Percentiles rank a stretch among this genome's conserved stretches.
phyloP scores from a whole-genome alignment of 2,113 vertebrate genomes.

The Channa argus region DNA sequence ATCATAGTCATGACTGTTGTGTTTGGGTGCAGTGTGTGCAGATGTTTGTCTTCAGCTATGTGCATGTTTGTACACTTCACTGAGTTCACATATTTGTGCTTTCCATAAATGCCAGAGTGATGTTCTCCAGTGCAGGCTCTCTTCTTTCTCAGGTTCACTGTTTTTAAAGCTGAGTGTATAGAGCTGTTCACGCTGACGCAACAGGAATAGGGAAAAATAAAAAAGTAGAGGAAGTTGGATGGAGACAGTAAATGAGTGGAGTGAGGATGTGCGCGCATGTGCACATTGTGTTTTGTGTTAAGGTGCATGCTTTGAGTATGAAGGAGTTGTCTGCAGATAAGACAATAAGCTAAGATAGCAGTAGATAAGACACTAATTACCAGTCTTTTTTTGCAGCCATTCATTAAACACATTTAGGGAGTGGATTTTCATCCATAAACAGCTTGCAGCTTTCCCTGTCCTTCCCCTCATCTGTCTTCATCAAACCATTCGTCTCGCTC shows the following conservation, averaged over 20 bases:
- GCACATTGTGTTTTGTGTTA: constrained; percentile 7
- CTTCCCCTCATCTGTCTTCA: constrained; percentile 15
- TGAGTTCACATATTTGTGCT: constrained; percentile 13
- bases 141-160: background rate
- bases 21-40: background rate
- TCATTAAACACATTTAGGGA: constrained; percentile 46
- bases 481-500: constrained; percentile 7
- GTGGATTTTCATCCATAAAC: constrained; percentile 40
- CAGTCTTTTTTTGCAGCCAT: constrained; percentile 44
- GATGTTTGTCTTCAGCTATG: constrained; percentile 24
- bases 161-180: constrained; percentile 20
- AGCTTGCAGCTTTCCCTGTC: constrained; percentile 32
- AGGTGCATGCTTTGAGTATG: constrained; percentile 39
- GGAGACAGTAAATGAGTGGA: background rate
- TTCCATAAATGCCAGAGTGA: constrained; percentile 35
- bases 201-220: background rate
- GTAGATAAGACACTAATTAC: constrained; percentile 57
- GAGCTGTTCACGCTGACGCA: constrained; percentile 14
- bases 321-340: constrained; percentile 32
- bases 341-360: constrained; percentile 5
- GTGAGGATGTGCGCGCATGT: background rate
- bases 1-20: constrained; percentile 14
- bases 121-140: constrained; percentile 5
- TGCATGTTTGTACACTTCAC: background rate
- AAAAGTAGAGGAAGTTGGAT: background rate